These are phyloP conservation scores for Choreutis nemorana DNA, from an alignment of 2,888 invertebrate species.

Conservation along the genomic window DNA sequence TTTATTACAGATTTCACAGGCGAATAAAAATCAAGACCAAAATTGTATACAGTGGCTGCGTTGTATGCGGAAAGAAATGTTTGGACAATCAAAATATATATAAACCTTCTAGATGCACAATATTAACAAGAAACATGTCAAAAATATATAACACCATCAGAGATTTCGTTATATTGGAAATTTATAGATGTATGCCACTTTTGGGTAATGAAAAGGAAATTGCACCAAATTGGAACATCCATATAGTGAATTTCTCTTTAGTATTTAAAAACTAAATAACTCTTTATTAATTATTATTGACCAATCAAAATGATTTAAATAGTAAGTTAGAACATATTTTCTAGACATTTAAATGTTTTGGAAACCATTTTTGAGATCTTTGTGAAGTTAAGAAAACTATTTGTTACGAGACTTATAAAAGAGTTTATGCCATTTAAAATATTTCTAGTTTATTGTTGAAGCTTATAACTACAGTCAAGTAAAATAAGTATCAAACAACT, in stretches of 20 bases:
- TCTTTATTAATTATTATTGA: background rate
- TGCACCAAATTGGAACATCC: conserved; percentile 40
- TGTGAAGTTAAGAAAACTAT: too few relatives aligned
- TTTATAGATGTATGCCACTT: conserved; percentile 48
- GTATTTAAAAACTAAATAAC: conserved; percentile 22
- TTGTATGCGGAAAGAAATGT: conserved; percentile 9
- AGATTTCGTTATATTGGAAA: conserved; percentile 33
- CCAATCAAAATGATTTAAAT: background rate
- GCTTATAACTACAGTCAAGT: too few relatives aligned
- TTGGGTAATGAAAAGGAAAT: conserved; percentile 36
- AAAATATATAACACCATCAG: conserved; percentile 18
- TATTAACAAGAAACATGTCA: conserved; percentile 32
- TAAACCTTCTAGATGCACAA: conserved; percentile 6
- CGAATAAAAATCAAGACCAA: conserved; percentile 5
- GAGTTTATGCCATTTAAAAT: too few relatives aligned
- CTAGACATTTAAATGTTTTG: too few relatives aligned
- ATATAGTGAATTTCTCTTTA: conserved; percentile 36
- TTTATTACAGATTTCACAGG: too few relatives aligned
- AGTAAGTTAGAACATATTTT: too few relatives aligned
- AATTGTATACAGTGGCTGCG: background rate
- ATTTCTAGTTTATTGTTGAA: too few relatives aligned
- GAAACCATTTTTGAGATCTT: too few relatives aligned
- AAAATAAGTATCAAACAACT: too few relatives aligned
- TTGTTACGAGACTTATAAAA: too few relatives aligned
- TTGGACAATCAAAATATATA: too few relatives aligned